These are phyloP conservation scores for Tachina fera DNA, from an alignment of 2,888 invertebrate genomes.

Conservation along the genomic window DNA sequence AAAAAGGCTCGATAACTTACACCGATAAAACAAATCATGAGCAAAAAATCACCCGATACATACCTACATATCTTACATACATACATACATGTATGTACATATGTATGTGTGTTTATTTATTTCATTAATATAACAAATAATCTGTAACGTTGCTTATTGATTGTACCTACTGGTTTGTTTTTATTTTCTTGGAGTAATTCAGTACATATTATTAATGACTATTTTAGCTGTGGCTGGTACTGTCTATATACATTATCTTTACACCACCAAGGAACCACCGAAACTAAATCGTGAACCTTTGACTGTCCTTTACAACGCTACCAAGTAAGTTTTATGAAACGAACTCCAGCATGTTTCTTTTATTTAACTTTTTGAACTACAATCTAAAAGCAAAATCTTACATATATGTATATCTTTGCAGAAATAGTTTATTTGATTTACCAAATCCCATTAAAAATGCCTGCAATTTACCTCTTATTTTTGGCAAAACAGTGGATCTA, in stretches of 20 bases:
- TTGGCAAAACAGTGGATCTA: slow-evolving; percentile 92
- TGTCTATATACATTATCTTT: slow-evolving; percentile 81
- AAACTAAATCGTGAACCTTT: slow-evolving; percentile 79
- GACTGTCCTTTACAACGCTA: slow-evolving; percentile 82
- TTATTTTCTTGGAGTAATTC: neutral
- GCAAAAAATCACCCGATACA: too few species aligned
- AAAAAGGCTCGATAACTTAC: too few species aligned
- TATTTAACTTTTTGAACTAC: neutral
- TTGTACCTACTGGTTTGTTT: slow-evolving; percentile 15
- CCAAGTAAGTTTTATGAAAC: slow-evolving; percentile 77
- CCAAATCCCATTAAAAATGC: slow-evolving; percentile 82
- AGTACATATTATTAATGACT: slow-evolving; percentile 1
- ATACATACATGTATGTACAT: too few species aligned
- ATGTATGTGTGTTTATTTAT: too few species aligned
- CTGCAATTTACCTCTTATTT: slow-evolving; percentile 89
- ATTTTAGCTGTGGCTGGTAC: slow-evolving; percentile 81
- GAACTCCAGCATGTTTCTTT: neutral
- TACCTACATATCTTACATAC: too few species aligned
- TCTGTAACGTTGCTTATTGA: slow-evolving; percentile 7
- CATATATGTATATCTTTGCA: slow-evolving; percentile 65
- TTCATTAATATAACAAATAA: neutral
- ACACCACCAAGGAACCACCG: slow-evolving; percentile 80
- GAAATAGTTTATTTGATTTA: slow-evolving; percentile 82
- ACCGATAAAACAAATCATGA: too few species aligned
- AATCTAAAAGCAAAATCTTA: neutral